Evolutionary conservation across 2,888 invertebrate genomes (phyloP).

Genomic region (Eupithecia dodoneata): DNA sequence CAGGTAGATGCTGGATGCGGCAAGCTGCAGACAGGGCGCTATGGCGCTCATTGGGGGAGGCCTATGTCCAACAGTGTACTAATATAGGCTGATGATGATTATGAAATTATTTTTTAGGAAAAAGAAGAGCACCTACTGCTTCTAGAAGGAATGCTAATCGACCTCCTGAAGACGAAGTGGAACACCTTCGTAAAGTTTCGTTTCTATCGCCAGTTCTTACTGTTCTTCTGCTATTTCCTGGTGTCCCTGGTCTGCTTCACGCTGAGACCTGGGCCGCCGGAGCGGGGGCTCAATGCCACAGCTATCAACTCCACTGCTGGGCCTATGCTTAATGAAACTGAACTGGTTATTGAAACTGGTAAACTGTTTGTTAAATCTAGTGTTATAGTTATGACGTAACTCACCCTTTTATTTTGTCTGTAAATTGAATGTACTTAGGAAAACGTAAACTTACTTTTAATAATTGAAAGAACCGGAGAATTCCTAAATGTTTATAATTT

Average conservation of each 20-base stretch:
- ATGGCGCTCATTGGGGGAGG: no score
- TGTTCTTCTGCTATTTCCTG: slow-evolving; percentile 95
- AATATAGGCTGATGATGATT: no score
- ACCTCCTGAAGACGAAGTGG: slow-evolving; percentile 98
- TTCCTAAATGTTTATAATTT: no score
- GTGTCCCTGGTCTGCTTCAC: slow-evolving; percentile 95
- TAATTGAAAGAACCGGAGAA: no score
- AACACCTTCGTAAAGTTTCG: slow-evolving; percentile 97
- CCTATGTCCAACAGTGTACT: no score
- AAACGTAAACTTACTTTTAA: no score
- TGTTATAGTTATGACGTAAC: no score
- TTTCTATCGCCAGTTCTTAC: slow-evolving; percentile 95
- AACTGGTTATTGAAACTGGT: slow-evolving; percentile 64
- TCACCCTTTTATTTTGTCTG: no score
- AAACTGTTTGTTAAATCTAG: slow-evolving; percentile 37
- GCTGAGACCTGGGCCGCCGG: slow-evolving; percentile 93
- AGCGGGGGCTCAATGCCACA: slow-evolving; percentile 67
- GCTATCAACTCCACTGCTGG: slow-evolving; percentile 65
- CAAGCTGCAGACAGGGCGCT: no score
- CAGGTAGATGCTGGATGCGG: no score
- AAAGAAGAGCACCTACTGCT: slow-evolving; percentile 97
- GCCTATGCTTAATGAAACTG: slow-evolving; percentile 65
- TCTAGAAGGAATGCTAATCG: slow-evolving; percentile 96
- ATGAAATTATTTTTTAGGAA: slow-evolving; percentile 84
- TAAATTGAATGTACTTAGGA: no score